Percentiles rank a stretch among this genome's conserved stretches.
Conservation (phyloP, 2,888 invertebrate species). For the Germaria angustata region DNA sequence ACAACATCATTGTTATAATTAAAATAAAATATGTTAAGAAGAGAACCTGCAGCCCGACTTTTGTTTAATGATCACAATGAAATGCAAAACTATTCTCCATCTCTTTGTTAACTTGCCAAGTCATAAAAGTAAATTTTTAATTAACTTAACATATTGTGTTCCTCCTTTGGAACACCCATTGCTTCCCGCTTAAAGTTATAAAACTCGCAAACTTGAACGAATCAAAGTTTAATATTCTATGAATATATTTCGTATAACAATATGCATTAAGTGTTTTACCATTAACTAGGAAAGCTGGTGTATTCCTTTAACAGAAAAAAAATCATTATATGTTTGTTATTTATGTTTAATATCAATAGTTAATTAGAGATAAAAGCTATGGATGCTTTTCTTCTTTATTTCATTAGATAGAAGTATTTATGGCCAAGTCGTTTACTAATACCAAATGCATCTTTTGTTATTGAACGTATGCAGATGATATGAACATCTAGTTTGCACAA, state of each 20-base stretch:
- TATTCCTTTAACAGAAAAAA: background rate
- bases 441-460: background rate
- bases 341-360: slow-evolving; percentile 4
- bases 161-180: slow-evolving; percentile 27
- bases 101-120: background rate
- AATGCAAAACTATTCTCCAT: background rate
- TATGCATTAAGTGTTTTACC: slow-evolving; percentile 1
- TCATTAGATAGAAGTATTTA: background rate
- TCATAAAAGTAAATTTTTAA: slow-evolving; percentile 34
- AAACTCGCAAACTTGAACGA: slow-evolving; percentile 6
- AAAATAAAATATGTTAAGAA: background rate
- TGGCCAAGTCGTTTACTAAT: background rate
- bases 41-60: background rate
- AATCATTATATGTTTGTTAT: slow-evolving; percentile 7
- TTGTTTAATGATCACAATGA: background rate
- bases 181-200: background rate
- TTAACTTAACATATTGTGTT: slow-evolving; percentile 15
- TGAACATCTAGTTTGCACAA: slow-evolving; percentile 35
- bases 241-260: background rate
- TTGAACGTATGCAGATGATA: slow-evolving; percentile 1
- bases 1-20: slow-evolving; percentile 15
- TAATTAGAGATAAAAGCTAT: slow-evolving; percentile 26
- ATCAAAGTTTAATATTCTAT: background rate
- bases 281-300: background rate
- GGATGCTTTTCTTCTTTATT: background rate